Evolutionary conservation across 2,797 vertebrate genomes (phyloP), one percentile per base, ranked within the genome.

Genomic region (Enteromius paludinosus): DNA sequence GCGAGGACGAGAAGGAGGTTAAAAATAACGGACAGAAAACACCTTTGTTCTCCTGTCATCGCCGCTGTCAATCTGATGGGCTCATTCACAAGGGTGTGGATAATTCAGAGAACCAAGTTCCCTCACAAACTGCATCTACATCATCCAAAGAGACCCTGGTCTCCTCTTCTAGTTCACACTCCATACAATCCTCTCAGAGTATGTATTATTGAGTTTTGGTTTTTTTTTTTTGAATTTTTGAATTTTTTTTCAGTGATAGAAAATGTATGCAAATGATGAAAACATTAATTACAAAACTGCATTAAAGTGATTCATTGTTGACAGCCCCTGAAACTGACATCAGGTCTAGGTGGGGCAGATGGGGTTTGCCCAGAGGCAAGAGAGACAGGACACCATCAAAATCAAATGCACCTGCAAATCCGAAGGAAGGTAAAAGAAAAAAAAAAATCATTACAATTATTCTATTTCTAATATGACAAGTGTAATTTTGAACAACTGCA

Each of bases 101-200:
- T 9, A 90, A 96, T 78, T 94, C 94, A 0, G 95, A 96, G 87
- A 96, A 97, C 81, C 95, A 96, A 68, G 90, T 96, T 0, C 95
- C 93, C 0, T 90, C 92, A 0, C 94, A 96, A 79, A 85, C 89
- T 0, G 86, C 87, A 3, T 10, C 89, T 0, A 88, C 91, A 0
- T 93, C 94, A 0, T 98, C 97, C 1, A 96, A 95, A 0, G 97
- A 98, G 71, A 98, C 97, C 0, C 84, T 97, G 18, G 95, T 95
- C 33, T 98, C 96, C 0, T 91, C 95, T 33, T 90, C 93, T 17
- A 98, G 97, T 79, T 81, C 89, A 35, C 93, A 92, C 5, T 96
- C 96, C 0, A 94, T 95, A 74, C 92, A 93, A 78, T 82, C 89
- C 49, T 83, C 79, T 49, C 89, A 84, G 81, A 90, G 91, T 90